Base-by-base conservation (phyloP, 2,797 vertebrate genomes). In the Lepus oiostolus region DNA sequence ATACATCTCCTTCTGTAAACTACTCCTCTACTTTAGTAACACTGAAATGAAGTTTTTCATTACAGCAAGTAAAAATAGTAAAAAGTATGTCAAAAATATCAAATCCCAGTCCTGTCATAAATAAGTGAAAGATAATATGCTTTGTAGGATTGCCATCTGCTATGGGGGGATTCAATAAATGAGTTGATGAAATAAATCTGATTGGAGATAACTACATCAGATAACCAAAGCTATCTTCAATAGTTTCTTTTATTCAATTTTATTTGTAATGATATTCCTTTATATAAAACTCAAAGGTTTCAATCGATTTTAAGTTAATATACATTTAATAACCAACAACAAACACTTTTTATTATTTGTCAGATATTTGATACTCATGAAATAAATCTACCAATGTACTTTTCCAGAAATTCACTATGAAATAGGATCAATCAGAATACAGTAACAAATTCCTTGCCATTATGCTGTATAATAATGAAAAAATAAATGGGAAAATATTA, bases 61-160 rank as follows among this genome's bases (percentile, higher is more conserved):
- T 96, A 67, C 90, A 96, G 74, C 81, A 95, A 83, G 35, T 94
- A 75, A 94, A 58, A 96, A 96, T 60, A 8, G 42, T 47, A 47
- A 47, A 47, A 47, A 47, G 81, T 80, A 97, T 91, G 97, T 97
- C 93, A 96, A 96, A 97, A 97, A 94, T 96, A 77, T 90, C 16
- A 92, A 91, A 94, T 86, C 81, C 89, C 89, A 96, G 96, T 63
- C 86, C 47, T 96, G 9, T 60, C 95, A 90, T 90, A 97, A 98
- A 98, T 93, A 96, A 98, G 97, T 96, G 97, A 98, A 93, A 95
- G 89, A 97, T 96, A 98, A 97, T 96, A 98, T 96, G 98, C 96
- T 98, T 98, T 97, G 97, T 97, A 97, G 97, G 98, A 98, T 97
- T 98, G 98, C 98, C 99, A 99, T 99, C 99, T 99, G 99, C 98